phyloP scores from a whole-genome alignment of 2,113 vertebrate genomes.

The Hemicordylus capensis region DNA sequence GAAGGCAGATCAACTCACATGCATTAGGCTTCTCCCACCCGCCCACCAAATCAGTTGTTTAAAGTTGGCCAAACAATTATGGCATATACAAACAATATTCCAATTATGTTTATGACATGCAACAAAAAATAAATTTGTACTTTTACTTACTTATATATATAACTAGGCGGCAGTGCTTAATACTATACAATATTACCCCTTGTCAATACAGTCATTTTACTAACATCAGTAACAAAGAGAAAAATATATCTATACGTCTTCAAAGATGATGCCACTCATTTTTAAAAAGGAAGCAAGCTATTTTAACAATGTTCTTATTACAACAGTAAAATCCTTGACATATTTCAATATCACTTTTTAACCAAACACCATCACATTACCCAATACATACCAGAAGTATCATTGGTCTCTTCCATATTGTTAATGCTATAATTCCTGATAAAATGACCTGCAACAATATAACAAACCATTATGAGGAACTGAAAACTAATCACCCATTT shows the following conservation, averaged over 20 bases:
- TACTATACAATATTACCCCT: neutral
- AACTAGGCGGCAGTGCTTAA: neutral
- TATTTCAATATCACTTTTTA: neutral
- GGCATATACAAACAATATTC: neutral
- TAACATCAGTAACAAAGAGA: neutral
- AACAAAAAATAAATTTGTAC: neutral
- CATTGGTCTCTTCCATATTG: constrained; percentile 84
- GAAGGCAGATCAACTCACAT: neutral
- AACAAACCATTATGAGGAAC: constrained; percentile 10
- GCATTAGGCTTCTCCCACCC: neutral
- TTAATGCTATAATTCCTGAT: constrained; percentile 85
- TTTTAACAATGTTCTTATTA: neutral
- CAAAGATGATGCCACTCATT: neutral
- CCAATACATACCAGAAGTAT: constrained; percentile 81
- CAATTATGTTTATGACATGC: neutral
- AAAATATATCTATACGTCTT: neutral
- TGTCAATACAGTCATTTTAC: neutral
- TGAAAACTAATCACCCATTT: neutral
- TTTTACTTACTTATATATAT: rapidly evolving
- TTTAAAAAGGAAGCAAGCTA: neutral
- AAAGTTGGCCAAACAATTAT: neutral
- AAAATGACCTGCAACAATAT: constrained; percentile 84
- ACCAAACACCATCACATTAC: constrained; percentile 21
- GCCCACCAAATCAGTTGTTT: neutral
- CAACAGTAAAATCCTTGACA: neutral